These are phyloP conservation scores for Cryptus armator DNA, from an alignment of 2,888 invertebrate species.

Conservation along the genomic window DNA sequence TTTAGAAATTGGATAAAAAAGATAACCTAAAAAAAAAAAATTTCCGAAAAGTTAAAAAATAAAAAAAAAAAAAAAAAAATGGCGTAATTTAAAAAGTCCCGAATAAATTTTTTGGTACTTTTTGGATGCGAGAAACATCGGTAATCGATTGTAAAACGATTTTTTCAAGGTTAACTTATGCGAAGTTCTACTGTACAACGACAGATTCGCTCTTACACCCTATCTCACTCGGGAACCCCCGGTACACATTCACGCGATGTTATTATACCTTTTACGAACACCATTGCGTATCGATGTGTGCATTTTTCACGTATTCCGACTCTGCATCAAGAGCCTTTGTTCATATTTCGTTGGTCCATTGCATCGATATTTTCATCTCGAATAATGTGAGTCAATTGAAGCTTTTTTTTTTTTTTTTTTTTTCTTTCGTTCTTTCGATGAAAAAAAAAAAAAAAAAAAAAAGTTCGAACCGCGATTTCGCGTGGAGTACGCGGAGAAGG, in stretches of 20 bases:
- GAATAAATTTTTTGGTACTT: too few species aligned
- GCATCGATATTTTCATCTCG: conserved; percentile 21
- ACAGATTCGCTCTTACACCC: background rate
- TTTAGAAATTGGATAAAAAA: too few species aligned
- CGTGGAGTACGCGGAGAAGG: background rate
- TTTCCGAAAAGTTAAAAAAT: too few species aligned
- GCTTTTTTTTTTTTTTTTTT: background rate
- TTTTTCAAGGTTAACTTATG: background rate
- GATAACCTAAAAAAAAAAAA: too few species aligned
- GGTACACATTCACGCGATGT: conserved; percentile 9
- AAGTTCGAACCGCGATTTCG: background rate
- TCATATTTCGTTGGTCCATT: conserved; percentile 17
- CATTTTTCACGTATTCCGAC: background rate
- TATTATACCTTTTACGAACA: conserved; percentile 21
- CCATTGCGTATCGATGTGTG: background rate
- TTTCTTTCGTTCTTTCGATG: background rate
- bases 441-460: background rate
- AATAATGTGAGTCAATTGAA: conserved; percentile 37
- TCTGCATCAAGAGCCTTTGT: conserved; percentile 12
- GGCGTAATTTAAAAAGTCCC: too few species aligned
- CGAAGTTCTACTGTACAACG: conserved; percentile 18
- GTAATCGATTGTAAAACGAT: too few species aligned
- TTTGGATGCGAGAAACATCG: too few species aligned
- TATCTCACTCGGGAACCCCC: conserved; percentile 13
- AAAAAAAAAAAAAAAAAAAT: too few species aligned